Base-by-base conservation (phyloP, 2,797 vertebrate genomes). In the Graptemys geographica region DNA sequence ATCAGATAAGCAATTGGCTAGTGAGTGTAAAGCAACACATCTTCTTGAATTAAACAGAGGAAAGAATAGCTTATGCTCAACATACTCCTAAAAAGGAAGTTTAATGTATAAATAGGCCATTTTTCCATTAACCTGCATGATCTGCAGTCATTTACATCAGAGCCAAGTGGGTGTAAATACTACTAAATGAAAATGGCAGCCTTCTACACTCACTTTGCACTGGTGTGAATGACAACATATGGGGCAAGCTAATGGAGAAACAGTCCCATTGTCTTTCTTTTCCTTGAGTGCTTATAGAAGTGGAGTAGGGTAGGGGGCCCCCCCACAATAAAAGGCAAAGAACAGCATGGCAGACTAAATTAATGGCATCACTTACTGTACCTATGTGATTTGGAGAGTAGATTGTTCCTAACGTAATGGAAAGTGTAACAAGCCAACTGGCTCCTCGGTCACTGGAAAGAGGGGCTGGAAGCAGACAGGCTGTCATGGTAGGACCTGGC, bases 291-390 rank as follows among this genome's bases (percentile, higher is more conserved):
- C 74, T 83, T 90, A 28, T 0, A 81, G 87, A 41, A 57, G 1
- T 27, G n/a, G 1, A 74, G 5, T 89, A 9, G 0, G 1, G 27
- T 47, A n/a, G 28, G 81, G 65, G 55, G 3, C 79, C 4, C 21
- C 19, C 92, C 19, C 92, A 18, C 16, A 92, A 95, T 84, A 94
- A 79, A 90, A 94, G 93, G 49, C 49, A 89, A 90, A 80, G 76
- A 94, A 82, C 84, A 84, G 44, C 33, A 19, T 4, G 52, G 62
- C 76, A 55, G 86, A 44, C 13, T 55, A 84, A 94, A 83, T 4
- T 84, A 90, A 93, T 83, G 87, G 57, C 82, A 86, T 88, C 9
- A 49, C 90, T 96, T 88, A 86, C 78, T 87, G 23, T 25, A 79
- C 12, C 47, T 10, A 0, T 81, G 74, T 76, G 81, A 94, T 94